phyloP scores from a whole-genome alignment of 1,140 invertebrate genomes.

The Eumeta japonica region DNA sequence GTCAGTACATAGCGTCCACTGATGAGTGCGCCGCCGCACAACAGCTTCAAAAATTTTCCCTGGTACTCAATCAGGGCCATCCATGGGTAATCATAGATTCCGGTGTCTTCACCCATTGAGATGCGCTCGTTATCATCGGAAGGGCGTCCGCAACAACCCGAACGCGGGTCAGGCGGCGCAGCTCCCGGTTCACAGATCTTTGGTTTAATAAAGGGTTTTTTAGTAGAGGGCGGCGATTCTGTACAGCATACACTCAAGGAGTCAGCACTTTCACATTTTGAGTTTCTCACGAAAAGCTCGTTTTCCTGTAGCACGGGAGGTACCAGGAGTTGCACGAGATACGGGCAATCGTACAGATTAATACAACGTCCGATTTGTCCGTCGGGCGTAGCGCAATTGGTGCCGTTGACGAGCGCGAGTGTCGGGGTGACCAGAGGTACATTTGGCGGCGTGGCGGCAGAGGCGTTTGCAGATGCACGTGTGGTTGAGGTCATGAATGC shows the following conservation, averaged over 20 bases:
- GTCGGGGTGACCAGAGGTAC: too few species aligned
- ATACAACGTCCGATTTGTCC: constrained; percentile 19
- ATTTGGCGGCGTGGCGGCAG: too few species aligned
- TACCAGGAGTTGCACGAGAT: constrained; percentile 11
- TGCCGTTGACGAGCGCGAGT: not conserved
- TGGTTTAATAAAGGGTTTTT: too few species aligned
- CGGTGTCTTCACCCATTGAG: not conserved
- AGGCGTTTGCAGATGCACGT: too few species aligned
- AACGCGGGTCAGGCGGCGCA: constrained; percentile 22
- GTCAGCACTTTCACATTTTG: constrained; percentile 17
- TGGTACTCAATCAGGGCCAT: constrained; percentile 26
- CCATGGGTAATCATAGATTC: constrained; percentile 36
- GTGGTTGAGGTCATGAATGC: too few species aligned
- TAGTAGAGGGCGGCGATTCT: not conserved
- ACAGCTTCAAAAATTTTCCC: constrained; percentile 12
- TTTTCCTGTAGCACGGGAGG: constrained; percentile 8
- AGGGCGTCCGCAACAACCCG: constrained; percentile 33
- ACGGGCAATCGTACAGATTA: constrained; percentile 14
- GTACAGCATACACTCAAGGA: constrained; percentile 23
- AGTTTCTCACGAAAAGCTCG: not conserved
- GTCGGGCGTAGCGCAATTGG: constrained; percentile 17
- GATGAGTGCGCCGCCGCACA: constrained; percentile 32
- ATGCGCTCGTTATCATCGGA: too few species aligned
- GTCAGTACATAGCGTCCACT: constrained; percentile 31
- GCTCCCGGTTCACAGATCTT: too few species aligned